phyloP scores from a whole-genome alignment of 2,888 invertebrate genomes.

The Empis livida region DNA sequence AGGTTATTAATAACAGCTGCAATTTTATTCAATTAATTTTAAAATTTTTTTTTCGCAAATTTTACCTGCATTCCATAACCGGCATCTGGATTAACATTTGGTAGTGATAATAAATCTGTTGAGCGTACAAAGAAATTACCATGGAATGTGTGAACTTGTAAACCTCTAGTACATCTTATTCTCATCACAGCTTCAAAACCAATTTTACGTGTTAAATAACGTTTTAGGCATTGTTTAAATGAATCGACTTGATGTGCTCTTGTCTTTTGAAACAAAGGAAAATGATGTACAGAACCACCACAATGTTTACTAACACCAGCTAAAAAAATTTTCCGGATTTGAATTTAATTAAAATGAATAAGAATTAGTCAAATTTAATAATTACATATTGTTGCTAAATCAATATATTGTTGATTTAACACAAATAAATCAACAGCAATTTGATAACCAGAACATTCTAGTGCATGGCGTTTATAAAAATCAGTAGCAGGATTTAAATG shows the following conservation, averaged over 20 bases:
- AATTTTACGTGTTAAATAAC: constrained; percentile 92
- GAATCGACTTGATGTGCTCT: constrained; percentile 58
- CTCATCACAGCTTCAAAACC: constrained; percentile 99
- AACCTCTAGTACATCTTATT: constrained; percentile 83
- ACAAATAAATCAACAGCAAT: constrained; percentile 92
- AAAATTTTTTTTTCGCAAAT: not conserved
- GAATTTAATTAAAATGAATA: not conserved
- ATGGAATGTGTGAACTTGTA: constrained; percentile 95
- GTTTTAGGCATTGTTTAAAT: constrained; percentile 61
- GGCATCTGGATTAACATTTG: constrained; percentile 96
- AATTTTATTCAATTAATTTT: too few species aligned
- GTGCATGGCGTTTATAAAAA: constrained; percentile 90
- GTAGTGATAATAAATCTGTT: constrained; percentile 87
- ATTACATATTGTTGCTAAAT: constrained; percentile 85
- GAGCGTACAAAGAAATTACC: constrained; percentile 99
- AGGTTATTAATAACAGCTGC: too few species aligned
- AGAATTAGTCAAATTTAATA: constrained; percentile 14
- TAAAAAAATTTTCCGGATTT: constrained; percentile 21
- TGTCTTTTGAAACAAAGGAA: constrained; percentile 69
- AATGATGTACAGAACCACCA: constrained; percentile 84
- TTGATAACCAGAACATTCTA: constrained; percentile 95
- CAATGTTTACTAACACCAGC: constrained; percentile 91
- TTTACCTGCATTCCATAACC: constrained; percentile 93
- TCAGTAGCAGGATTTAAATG: constrained; percentile 92
- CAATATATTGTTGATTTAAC: constrained; percentile 84